Evolutionary conservation across 2,797 vertebrate species (phyloP), one percentile per base, ranked within the genome.

Genomic region (Acridotheres tristis): DNA sequence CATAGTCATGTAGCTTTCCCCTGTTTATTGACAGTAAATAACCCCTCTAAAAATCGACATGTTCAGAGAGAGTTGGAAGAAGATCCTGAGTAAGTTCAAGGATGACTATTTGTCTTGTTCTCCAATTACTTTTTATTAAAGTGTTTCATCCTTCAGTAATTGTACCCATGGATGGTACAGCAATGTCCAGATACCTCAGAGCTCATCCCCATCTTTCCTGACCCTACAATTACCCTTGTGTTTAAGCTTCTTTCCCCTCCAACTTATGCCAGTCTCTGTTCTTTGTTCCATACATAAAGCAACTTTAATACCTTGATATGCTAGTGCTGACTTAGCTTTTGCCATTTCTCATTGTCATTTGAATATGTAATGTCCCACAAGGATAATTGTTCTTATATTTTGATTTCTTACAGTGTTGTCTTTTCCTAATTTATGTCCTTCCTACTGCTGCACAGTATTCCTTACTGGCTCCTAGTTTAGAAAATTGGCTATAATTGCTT

Each of bases 301-400:
- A 84, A 48, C 16, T 77, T 88, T 71, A 91, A 63, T 42, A 68
- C 47, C 65, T 43, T 62, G 85, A 54, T 53, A 45, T 26, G 5
- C n/a, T 29, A 51, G 36, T 1, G 11, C 71, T 92, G 63, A 82
- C 80, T 59, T 86, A 32, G 65, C 48, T 91, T 81, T 84, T 84
- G 85, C 58, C 29, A 26, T 92, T 89, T 72, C 82, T 92, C 55
- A 68, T 57, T 76, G 53, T 77, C 1, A 0, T 94, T 93, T 86
- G 74, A 82, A 82, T 86, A 42, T 16, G 2, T 66, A 82, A 78
- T 61, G 27, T 29, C 88, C 53, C 73, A 34, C n/a, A 92, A 92
- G 53, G 25, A 82, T 82, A 90, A 85, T 65, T 85, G 74, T 71
- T 95, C 59, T 74, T 58, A 45, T 29, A 48, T 74, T 94, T 91